Base-by-base conservation (phyloP, 2,113 vertebrate genomes). In the Mesitornis unicolor region DNA sequence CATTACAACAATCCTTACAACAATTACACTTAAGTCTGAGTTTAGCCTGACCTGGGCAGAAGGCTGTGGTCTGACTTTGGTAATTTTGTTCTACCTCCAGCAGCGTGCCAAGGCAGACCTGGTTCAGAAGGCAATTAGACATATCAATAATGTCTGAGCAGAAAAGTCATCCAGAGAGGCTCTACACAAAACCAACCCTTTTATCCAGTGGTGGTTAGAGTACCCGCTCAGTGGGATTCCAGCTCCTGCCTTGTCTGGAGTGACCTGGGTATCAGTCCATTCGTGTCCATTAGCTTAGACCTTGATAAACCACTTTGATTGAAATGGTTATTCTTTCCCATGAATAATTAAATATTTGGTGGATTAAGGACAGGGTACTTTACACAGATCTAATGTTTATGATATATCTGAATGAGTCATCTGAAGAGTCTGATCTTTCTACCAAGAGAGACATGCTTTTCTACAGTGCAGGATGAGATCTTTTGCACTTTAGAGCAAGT, bases 1-100 rank as follows among this genome's bases (percentile, higher is more conserved):
- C 3, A 24, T 33, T 59, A 12, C 0, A 10, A 12, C 3, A 3
- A n/a, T n/a, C n/a, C n/a, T n/a, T n/a, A n/a, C n/a, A n/a, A n/a
- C n/a, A n/a, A n/a, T n/a, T n/a, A n/a, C n/a, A 22, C 56, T 51
- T 22, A 51, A 73, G 6, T 51, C 51, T 84, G 57, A 4, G 17
- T 53, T 68, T 42, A 88, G 53, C 13, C 36, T 36, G 22, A 33
- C 5, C 63, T 74, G 45, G 28, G 63, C 59, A 90, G 75, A 73
- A 10, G 3, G 25, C 36, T 64, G 43, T 63, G 48, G 51, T 69
- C 35, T 70, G 43, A 18, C 33, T 50, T 50, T 24, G 43, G 38
- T 47, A 18, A 43, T 90, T 85, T 35, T 79, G 7, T 33, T 79
- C 33, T 71, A 13, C 10, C 17, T 73, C 33, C 63, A 88, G 45